Evolutionary conservation across 2,797 vertebrate species (phyloP), one percentile per base, ranked within the genome.

Genomic region (Phylloscopus collybita): DNA sequence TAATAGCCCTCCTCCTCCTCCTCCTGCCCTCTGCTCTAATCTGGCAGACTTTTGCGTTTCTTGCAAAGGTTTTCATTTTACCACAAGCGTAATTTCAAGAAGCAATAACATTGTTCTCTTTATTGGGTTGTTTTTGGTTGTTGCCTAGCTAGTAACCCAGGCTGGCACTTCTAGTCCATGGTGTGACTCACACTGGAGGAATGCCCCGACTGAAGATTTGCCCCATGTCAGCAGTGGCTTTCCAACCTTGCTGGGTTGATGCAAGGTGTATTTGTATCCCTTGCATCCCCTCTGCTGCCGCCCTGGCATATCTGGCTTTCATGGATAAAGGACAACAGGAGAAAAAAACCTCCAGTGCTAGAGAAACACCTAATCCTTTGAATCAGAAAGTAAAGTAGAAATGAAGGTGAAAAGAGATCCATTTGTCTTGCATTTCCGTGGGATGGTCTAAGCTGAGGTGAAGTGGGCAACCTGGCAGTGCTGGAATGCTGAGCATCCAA

Each of bases 31-130:
- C 66, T 86, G 19, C 61, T 88, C 79, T 82, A 69, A 78, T 91
- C 70, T 26, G 0, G 60, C 67, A 87, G 62, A 79, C 59, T 91
- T 95, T 34, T 71, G n/a, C 34, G 5, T 81, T 96, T 71, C 76
- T 92, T 79, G 80, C 44, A 44, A 88, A 90, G 93, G 36, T 96
- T 95, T 88, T 86, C 36, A 45, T 88, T 93, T 91, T 88, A 92
- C 80, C 60, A 66, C 59, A 70, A 93, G 16, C 0, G 0, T 83
- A 89, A 80, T 92, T 93, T 69, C 62, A 34, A 91, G 75, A 93
- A 78, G 62, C 47, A 91, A 27, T 73, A 79, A 86, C 92, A 70
- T 83, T 79, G 62, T 84, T 88, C 62, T 49, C 70, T 76, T 93
- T 96, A 88, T 75, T 84, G 88, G 21, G 59, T 74, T 90, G 62